Conservation (phyloP, 2,113 vertebrate genomes). For the Sinocyclocheilus rhinocerous region DNA sequence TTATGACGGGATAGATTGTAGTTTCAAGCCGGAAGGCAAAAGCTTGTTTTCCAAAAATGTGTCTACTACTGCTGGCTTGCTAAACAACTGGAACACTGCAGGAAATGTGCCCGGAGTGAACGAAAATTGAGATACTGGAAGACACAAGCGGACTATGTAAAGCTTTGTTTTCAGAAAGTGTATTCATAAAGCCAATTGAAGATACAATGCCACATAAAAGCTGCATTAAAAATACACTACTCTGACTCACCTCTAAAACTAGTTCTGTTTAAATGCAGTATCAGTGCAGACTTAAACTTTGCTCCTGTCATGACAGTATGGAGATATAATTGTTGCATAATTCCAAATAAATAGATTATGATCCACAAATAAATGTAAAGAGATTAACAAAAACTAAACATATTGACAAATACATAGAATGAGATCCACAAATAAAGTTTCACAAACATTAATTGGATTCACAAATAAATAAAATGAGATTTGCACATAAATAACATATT, state of each 20-base stretch:
- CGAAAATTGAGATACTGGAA: background rate
- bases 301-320: no score
- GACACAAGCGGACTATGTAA: background rate
- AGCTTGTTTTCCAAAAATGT: conserved; percentile 43
- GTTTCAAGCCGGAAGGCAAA: conserved; percentile 45
- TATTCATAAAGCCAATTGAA: background rate
- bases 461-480: no score
- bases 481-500: no score
- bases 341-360: no score
- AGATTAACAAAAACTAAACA: no score
- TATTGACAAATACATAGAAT: no score
- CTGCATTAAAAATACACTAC: background rate
- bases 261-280: background rate
- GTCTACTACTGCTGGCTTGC: conserved; percentile 12
- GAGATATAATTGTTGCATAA: no score
- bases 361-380: no score
- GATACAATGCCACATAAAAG: background rate
- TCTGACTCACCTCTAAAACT: background rate
- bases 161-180: background rate
- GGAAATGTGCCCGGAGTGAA: conserved; percentile 17
- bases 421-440: no score
- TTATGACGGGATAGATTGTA: conserved; percentile 19
- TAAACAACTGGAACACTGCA: conserved; percentile 2
- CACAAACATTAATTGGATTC: no score
- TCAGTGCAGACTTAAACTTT: background rate